Conservation (phyloP, 2,888 invertebrate species). For the Alitta virens region DNA sequence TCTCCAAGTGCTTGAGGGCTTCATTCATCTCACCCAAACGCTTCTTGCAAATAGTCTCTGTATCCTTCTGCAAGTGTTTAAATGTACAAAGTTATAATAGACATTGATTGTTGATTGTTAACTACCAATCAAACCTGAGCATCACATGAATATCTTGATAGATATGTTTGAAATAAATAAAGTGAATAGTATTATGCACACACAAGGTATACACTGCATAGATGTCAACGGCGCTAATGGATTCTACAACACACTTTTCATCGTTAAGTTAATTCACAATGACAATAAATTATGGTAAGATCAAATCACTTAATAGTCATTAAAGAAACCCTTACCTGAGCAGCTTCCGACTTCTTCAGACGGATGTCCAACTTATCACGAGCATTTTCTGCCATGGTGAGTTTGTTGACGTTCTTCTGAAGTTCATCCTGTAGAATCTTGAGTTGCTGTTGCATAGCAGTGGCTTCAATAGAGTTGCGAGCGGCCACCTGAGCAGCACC, state of each 20-base stretch:
- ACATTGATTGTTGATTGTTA: no score
- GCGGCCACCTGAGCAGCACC: not conserved
- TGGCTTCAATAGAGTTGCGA: not conserved
- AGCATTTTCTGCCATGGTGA: constrained; percentile 40
- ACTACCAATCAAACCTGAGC: no score
- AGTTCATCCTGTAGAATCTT: constrained; percentile 48
- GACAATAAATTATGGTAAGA: no score
- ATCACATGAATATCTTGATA: no score
- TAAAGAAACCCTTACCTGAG: constrained; percentile 40
- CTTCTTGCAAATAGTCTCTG: constrained; percentile 36
- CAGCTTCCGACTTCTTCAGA: constrained; percentile 35
- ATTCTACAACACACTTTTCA: no score
- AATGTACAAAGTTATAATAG: no score
- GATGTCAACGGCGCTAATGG: no score
- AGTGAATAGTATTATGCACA: no score
- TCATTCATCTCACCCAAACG: constrained; percentile 60
- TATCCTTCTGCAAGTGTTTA: constrained; percentile 31
- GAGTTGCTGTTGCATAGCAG: constrained; percentile 38
- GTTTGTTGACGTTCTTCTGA: constrained; percentile 37
- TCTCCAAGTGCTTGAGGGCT: constrained; percentile 44
- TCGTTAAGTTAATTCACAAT: no score
- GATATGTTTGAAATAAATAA: no score
- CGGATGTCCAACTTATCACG: constrained; percentile 41
- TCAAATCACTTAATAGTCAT: no score
- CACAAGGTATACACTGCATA: no score